These are phyloP conservation scores for Stomatorhinus ivindoensis DNA, from an alignment of 2,113 vertebrate genomes.

Conservation along the genomic window DNA sequence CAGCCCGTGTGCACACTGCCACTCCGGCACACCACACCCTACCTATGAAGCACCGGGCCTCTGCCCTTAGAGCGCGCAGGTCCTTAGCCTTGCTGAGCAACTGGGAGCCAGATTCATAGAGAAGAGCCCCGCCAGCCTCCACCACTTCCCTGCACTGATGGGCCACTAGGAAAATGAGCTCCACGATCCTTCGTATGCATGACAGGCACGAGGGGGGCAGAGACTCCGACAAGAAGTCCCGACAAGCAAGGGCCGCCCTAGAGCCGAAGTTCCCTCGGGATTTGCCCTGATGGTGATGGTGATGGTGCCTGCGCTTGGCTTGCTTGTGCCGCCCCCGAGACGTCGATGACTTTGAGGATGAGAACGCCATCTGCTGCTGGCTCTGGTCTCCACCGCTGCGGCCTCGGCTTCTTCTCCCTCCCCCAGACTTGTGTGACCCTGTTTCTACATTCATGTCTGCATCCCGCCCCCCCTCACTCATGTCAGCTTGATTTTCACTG, in stretches of 20 bases:
- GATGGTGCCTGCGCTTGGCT: conserved; percentile 66
- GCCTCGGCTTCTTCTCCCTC: conserved; percentile 4
- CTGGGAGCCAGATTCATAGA: conserved; percentile 62
- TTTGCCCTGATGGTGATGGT: conserved; percentile 40
- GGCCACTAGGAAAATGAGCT: conserved; percentile 71
- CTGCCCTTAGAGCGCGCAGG: conserved; percentile 53
- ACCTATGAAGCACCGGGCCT: conserved; percentile 49
- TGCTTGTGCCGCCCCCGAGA: conserved; percentile 63
- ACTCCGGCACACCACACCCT: conserved; percentile 42
- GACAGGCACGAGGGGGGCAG: conserved; percentile 70
- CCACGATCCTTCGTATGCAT: conserved; percentile 72
- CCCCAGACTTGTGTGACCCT: neutral
- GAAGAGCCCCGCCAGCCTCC: conserved; percentile 62
- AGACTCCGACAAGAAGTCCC: conserved; percentile 63
- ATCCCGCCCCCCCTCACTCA: neutral
- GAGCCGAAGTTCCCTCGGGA: conserved; percentile 47
- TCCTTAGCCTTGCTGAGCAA: conserved; percentile 61
- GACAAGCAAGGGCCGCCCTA: conserved; percentile 49
- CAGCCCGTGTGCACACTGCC: conserved; percentile 45
- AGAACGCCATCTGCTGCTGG: conserved; percentile 24
- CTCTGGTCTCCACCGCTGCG: neutral
- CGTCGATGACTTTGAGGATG: conserved; percentile 29
- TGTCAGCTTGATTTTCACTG: neutral
- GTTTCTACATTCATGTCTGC: neutral
- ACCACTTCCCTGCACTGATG: conserved; percentile 66